Evolutionary conservation across 2,113 vertebrate genomes (phyloP).

Genomic region (Arvicanthis niloticus): DNA sequence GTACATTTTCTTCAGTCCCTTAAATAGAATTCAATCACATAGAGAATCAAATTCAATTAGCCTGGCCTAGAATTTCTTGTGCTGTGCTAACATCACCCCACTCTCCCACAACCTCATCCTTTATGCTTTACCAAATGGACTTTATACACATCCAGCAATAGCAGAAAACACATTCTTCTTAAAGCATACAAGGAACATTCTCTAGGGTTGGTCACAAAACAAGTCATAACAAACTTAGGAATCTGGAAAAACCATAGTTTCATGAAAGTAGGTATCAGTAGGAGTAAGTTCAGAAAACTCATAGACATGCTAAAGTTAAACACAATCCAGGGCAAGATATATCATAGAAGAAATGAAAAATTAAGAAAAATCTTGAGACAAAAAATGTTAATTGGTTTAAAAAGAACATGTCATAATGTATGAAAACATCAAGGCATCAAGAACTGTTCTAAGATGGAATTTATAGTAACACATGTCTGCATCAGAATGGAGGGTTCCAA

Average conservation of each 20-base stretch:
- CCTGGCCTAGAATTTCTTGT: background rate
- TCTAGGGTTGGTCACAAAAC: background rate
- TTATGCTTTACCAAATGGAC: background rate
- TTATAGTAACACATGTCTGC: background rate
- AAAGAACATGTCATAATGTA: background rate
- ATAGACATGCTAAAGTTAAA: background rate
- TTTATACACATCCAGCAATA: background rate
- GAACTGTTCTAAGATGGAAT: background rate
- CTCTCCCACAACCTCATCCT: background rate
- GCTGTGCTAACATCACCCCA: accelerated
- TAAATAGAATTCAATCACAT: conserved; percentile 23
- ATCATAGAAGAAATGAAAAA: background rate
- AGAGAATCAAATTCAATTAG: background rate
- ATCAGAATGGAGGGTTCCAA: background rate
- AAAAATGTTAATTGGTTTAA: background rate
- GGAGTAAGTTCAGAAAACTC: background rate
- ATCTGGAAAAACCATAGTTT: background rate
- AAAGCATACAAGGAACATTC: background rate
- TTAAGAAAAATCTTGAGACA: background rate
- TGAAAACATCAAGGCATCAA: background rate
- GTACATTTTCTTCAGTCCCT: background rate
- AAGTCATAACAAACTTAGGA: background rate
- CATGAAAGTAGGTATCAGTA: background rate
- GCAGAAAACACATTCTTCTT: background rate
- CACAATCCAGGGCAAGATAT: background rate